These are phyloP conservation scores for Penaeus vannamei DNA, from an alignment of 1,140 invertebrate genomes.

Conservation along the genomic window DNA sequence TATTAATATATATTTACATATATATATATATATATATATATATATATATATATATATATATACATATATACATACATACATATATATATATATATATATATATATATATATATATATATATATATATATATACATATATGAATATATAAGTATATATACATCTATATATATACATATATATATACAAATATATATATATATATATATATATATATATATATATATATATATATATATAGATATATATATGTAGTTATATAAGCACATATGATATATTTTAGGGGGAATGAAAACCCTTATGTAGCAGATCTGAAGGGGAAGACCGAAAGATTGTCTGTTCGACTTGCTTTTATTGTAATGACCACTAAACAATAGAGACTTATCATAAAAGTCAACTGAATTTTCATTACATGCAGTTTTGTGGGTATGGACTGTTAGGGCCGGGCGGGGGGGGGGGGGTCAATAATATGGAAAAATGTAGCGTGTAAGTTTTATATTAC, in stretches of 20 bases:
- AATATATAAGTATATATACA: neutral
- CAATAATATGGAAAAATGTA: too few relatives aligned
- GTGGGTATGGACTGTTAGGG: too few relatives aligned
- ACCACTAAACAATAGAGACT: too few relatives aligned
- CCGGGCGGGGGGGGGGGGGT: too few relatives aligned
- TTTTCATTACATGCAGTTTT: too few relatives aligned
- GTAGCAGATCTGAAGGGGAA: neutral
- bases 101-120: conserved; percentile 32
- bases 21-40: conserved; percentile 29
- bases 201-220: conserved; percentile 5
- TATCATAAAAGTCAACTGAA: too few relatives aligned
- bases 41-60: neutral
- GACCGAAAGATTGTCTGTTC: neutral
- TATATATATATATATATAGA: neutral
- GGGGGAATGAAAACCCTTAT: too few relatives aligned
- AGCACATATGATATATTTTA: neutral
- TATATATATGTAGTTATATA: neutral
- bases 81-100: conserved; percentile 21
- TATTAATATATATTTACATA: conserved; percentile 21
- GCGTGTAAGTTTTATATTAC: too few relatives aligned
- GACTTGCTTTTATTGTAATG: neutral
- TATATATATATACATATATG: conserved; percentile 1
- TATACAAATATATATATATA: neutral
- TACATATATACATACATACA: neutral
- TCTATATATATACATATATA: conserved; percentile 5